These are phyloP conservation scores for Pantherophis alleghaniensis DNA, from an alignment of 2,797 vertebrate genomes.

Conservation along the genomic window DNA sequence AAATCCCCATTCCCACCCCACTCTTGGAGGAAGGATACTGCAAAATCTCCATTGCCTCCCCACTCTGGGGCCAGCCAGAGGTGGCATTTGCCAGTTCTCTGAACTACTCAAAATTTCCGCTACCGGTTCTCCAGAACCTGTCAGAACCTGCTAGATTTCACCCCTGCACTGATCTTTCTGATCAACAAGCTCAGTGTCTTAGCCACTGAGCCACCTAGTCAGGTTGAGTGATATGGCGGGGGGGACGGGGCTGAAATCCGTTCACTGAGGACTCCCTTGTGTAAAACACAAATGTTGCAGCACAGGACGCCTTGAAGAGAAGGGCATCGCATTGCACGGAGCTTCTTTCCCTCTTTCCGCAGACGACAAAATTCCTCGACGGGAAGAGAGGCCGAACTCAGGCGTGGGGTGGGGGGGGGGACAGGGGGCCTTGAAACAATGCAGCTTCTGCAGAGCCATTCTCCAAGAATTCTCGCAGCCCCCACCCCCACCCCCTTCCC, in stretches of 20 bases:
- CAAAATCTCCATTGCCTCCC: no score
- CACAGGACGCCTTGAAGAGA: background rate
- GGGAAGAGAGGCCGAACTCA: conserved; percentile 10
- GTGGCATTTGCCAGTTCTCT: no score
- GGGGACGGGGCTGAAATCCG: background rate
- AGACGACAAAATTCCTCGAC: background rate
- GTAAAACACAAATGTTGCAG: background rate
- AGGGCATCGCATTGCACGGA: background rate
- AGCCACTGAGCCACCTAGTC: no score
- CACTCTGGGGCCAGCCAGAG: no score
- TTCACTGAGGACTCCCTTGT: background rate
- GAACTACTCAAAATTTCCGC: no score
- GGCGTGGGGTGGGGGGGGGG: no score
- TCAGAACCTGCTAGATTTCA: no score
- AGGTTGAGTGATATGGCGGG: background rate
- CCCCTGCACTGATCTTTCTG: no score
- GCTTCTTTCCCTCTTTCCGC: background rate
- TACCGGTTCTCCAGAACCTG: no score
- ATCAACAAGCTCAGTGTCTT: no score
- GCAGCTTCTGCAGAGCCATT: background rate
- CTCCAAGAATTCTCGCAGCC: background rate
- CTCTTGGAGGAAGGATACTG: no score
- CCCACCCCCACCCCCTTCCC: background rate
- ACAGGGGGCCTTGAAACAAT: background rate
- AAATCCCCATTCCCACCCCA: no score